phyloP scores from a whole-genome alignment of 2,797 vertebrate genomes.

The Gobionotothen gibberifrons region DNA sequence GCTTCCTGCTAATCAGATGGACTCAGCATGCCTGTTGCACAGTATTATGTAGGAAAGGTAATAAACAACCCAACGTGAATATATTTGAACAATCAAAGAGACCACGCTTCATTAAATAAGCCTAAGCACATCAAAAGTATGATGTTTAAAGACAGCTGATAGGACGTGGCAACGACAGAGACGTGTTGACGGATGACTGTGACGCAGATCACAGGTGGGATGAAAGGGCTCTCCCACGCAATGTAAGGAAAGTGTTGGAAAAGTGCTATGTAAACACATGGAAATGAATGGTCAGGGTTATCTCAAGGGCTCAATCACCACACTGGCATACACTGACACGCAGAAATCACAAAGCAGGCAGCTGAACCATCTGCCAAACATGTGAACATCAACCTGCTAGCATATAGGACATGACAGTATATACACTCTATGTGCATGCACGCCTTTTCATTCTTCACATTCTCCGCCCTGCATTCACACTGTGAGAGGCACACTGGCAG shows the following conservation, averaged over 20 bases:
- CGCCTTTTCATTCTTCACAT: constrained; percentile 31
- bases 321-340: constrained; percentile 16
- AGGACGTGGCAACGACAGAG: not conserved
- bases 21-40: constrained; percentile 52
- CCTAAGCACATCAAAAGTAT: not conserved
- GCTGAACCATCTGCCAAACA: constrained; percentile 58
- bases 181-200: constrained; percentile 23
- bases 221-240: constrained; percentile 34
- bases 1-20: constrained; percentile 81
- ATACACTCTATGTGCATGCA: not conserved
- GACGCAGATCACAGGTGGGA: constrained; percentile 54
- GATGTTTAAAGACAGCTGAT: constrained; percentile 3
- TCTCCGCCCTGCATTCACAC: constrained; percentile 19
- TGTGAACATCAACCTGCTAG: constrained; percentile 38
- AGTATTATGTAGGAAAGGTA: constrained; percentile 22
- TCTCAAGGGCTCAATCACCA: constrained; percentile 44
- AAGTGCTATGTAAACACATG: constrained; percentile 38
- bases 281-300: constrained; percentile 43
- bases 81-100: constrained; percentile 6
- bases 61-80: constrained; percentile 40
- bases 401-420: constrained; percentile 21
- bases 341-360: constrained; percentile 34
- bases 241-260: constrained; percentile 15
- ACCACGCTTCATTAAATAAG: not conserved
- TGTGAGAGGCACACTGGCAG: constrained; percentile 58